Evolutionary conservation across 1,140 invertebrate species (phyloP), one percentile per base, ranked within the genome.

Genomic region (Temnothorax nylanderi): DNA sequence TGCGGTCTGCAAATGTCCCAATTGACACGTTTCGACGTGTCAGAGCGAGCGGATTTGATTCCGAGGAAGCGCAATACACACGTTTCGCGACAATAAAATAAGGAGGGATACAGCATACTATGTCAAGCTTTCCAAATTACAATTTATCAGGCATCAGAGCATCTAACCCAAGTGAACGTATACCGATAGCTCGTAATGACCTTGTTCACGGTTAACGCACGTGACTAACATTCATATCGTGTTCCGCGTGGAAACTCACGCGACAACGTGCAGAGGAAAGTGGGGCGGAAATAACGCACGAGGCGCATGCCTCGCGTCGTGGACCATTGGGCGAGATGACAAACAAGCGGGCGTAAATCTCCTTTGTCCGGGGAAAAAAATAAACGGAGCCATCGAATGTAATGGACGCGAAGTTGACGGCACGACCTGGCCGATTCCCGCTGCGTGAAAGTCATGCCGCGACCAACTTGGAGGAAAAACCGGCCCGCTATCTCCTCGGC

Each of bases 191-290:
- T 49, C 71, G 72, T 16, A 26, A 26, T 74, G 80, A 75, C 80
- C 80, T 84, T 84, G 80, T 84, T 84, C 80, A 37, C 51, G 41
- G 54, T 34, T 49, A 69, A 71, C 37, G 41, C 65, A 71, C 34
- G 64, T 34, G 49, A 49, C 49, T 58, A 47, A 69, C 54, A 47
- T 84, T 51, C n/a, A n/a, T n/a, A 37, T 67, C 1, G 44, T 5
- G 21, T 69, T 72, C 74, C 67, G 80, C 37, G 10, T 16, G 37
- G 34, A 81, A 58, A 37, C 34, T 34, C 34, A 26, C 26, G 26
- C 26, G 67, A 44, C 16, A 82, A 72, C 26, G 51, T 16, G 80
- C 18, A 41, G 71, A 84, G 58, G 80, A 84, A 84, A 84, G 69
- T 74, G 67, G 80, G 54, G 26, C 69, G 80, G 51, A 49, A 84